phyloP scores from a whole-genome alignment of 2,113 vertebrate species.

The Anhinga rufa region DNA sequence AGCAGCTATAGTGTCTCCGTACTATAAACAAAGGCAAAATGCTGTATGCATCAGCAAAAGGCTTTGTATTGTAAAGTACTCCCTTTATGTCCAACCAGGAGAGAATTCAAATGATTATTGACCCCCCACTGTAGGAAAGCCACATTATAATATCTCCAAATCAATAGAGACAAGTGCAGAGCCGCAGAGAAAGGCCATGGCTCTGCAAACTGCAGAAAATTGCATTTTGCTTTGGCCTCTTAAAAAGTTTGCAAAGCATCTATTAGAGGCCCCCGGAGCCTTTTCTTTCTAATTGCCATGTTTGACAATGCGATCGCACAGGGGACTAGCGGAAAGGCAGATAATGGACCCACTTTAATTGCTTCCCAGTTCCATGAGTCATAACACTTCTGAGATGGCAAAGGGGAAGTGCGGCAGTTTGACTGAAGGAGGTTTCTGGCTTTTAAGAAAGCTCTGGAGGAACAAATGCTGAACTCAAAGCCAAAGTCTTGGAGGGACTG shows the following conservation, averaged over 20 bases:
- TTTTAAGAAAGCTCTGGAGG: slow-evolving; percentile 47
- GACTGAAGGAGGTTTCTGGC: slow-evolving; percentile 22
- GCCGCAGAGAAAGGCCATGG: not conserved
- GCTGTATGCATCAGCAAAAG: slow-evolving; percentile 36
- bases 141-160: slow-evolving; percentile 41
- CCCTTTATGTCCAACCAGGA: slow-evolving; percentile 23
- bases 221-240: slow-evolving; percentile 48
- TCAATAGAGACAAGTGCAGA: slow-evolving; percentile 22
- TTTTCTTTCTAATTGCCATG: slow-evolving; percentile 60
- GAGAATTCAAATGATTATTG: slow-evolving; percentile 45
- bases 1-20: not conserved
- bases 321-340: slow-evolving; percentile 26
- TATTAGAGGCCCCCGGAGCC: slow-evolving; percentile 49
- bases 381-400: slow-evolving; percentile 32
- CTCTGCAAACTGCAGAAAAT: slow-evolving; percentile 12
- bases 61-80: slow-evolving; percentile 4
- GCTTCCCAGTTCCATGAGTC: slow-evolving; percentile 62
- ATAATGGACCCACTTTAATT: slow-evolving; percentile 64
- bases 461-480: slow-evolving; percentile 1
- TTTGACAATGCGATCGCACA: slow-evolving; percentile 28
- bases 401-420: slow-evolving; percentile 3
- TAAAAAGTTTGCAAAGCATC: slow-evolving; percentile 39
- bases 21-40: slow-evolving; percentile 32
- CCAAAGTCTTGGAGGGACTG: not conserved
- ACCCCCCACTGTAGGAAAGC: slow-evolving; percentile 34